A percentile compares a stretch with the other conserved stretches of the same genome.
Evolutionary conservation across 1,140 invertebrate species (phyloP).

Genomic region (Capitella teleta): DNA sequence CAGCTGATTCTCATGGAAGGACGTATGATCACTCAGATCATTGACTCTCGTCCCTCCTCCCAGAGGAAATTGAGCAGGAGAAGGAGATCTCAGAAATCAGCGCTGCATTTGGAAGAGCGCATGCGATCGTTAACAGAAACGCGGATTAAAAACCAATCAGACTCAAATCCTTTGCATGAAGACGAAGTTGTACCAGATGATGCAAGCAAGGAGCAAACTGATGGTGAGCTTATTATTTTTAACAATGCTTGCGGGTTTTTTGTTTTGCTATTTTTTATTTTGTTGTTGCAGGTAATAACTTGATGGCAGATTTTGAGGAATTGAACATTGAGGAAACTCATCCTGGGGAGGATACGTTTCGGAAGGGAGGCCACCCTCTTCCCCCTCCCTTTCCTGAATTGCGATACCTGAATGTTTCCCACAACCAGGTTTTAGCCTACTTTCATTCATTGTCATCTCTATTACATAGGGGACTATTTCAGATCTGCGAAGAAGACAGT

Average conservation of each 20-base stretch:
- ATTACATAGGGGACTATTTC: background rate
- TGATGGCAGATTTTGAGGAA: too few relatives aligned
- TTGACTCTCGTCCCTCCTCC: background rate
- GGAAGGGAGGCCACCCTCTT: conserved; percentile 4
- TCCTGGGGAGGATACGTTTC: too few relatives aligned
- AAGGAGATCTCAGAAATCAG: background rate
- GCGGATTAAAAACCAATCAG: too few relatives aligned
- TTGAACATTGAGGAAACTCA: too few relatives aligned
- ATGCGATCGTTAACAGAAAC: too few relatives aligned
- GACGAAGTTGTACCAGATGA: too few relatives aligned
- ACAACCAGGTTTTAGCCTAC: conserved; percentile 34
- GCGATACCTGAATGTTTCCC: conserved; percentile 29
- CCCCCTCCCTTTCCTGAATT: conserved; percentile 30
- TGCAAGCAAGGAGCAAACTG: too few relatives aligned
- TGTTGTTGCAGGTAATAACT: too few relatives aligned
- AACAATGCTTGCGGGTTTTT: too few relatives aligned
- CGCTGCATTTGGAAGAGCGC: background rate
- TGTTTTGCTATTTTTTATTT: too few relatives aligned
- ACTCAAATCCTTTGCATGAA: too few relatives aligned
- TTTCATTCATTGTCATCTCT: background rate
- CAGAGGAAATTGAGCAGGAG: conserved; percentile 1
- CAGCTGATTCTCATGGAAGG: conserved; percentile 27
- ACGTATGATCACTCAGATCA: background rate
- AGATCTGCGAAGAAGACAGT: conserved; percentile 36
- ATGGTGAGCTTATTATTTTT: too few relatives aligned